Base-by-base conservation (phyloP, 2,888 invertebrate species). In the Rotaria socialis region DNA sequence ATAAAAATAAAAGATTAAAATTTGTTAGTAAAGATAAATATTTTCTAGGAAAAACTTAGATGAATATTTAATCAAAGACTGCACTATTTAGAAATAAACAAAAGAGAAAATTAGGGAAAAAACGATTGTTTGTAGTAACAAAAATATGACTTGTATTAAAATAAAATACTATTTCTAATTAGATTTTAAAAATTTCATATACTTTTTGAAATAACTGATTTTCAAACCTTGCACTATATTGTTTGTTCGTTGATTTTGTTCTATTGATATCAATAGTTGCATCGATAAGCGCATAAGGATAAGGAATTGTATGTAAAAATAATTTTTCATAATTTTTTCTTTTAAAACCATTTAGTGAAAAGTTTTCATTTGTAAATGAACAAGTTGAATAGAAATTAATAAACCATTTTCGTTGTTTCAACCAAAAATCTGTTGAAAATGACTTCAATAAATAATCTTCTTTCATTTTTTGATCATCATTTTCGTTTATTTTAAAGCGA, bases 361-460 rank as follows among this genome's bases (percentile, higher is more conserved):
- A 0, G 35, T 35, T 67, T 16, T 35, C 35, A 67, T 67, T 35
- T 35, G 35, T 27, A 27, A 14, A 35, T 14, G 27, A 67, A 67
- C 27, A 10, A 14, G 67, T 67, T 47, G 47, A 47, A 80, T 80
- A 80, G 22, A 41, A 80, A 47, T 80, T 43, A 80, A 80, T 47
- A 47, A 47, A 80, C 80, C 80, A 80, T 80, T 80, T 43, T 80
- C 24, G 22, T 80, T 80, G 8, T 35, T 47, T 47, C 47, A 80
- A 47, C 80, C 80, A 80, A 47, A 80, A 80, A 11, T 80, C 47
- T 11, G 47, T 80, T 43, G 47, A 47, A 80, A 80, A 80, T n/a
- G 80, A 43, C 4, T 43, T 43, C 24, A 80, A 80, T 80, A 80
- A 43, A 47, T 80, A n/a, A 24, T 80, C 10, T 43, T 43, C 80